phyloP scores from a whole-genome alignment of 2,797 vertebrate genomes.

The Hydrophis major region DNA sequence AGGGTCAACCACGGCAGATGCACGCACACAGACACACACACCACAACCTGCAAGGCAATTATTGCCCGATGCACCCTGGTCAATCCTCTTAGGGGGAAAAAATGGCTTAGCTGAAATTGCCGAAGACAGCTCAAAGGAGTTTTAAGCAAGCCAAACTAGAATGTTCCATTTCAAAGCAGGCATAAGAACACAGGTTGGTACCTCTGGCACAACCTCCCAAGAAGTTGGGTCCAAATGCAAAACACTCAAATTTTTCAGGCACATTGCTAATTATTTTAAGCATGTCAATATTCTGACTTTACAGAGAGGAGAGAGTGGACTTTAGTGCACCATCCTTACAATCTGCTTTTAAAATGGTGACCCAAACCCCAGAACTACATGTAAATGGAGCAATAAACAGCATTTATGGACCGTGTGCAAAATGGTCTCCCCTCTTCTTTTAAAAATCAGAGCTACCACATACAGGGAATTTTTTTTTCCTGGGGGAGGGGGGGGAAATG shows the following conservation, averaged over 20 bases:
- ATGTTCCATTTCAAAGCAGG: neutral
- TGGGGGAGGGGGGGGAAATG: too few relatives aligned
- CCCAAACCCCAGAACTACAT: neutral
- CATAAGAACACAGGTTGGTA: neutral
- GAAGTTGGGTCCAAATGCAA: neutral
- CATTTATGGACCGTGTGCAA: neutral
- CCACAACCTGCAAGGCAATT: neutral
- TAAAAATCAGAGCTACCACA: neutral
- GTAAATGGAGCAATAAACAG: neutral
- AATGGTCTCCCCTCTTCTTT: neutral
- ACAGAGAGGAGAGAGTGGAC: rapidly evolving
- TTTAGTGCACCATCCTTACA: too few relatives aligned
- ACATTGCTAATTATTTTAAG: neutral
- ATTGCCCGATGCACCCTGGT: neutral
- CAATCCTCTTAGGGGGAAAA: neutral
- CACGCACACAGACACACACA: neutral
- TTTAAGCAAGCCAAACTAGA: neutral
- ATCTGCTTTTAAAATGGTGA: neutral
- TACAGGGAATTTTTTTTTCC: neutral
- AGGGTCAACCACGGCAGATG: neutral
- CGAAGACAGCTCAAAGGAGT: neutral
- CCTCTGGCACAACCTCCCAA: neutral
- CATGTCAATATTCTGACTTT: neutral
- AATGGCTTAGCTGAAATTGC: neutral
- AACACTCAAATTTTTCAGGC: neutral